phyloP scores from a whole-genome alignment of 1,140 invertebrate genomes.

The Drosophila grimshawi region DNA sequence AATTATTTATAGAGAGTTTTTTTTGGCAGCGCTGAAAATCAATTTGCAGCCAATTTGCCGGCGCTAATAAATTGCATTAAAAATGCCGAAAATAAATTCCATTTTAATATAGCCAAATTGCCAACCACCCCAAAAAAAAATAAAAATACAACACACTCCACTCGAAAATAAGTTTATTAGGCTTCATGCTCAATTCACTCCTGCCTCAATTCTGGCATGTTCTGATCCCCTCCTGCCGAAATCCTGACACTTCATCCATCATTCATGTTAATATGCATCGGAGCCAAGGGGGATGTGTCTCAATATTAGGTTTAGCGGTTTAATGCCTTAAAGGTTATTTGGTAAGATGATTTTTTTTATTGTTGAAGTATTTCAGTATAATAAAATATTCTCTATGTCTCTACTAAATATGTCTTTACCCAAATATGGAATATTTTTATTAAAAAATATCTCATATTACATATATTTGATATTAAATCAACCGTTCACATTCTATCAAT shows the following conservation, averaged over 20 bases:
- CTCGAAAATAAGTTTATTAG: constrained; percentile 2
- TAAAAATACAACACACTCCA: not conserved
- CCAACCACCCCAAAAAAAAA: not conserved
- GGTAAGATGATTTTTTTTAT: not conserved
- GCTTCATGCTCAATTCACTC: not conserved
- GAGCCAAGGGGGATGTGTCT: not conserved
- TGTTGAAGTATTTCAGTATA: no score
- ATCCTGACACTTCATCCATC: constrained; percentile 20
- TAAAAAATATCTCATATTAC: no score
- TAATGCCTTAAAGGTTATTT: constrained; percentile 4
- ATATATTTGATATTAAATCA: no score
- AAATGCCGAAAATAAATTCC: constrained; percentile 68
- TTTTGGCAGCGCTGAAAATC: constrained; percentile 47
- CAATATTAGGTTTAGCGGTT: constrained; percentile 13
- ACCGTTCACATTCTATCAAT: no score
- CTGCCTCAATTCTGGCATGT: not conserved
- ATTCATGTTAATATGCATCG: not conserved
- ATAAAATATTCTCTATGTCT: not conserved
- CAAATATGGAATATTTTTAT: no score
- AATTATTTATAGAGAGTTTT: constrained; percentile 1
- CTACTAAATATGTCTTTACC: not conserved
- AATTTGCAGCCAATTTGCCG: constrained; percentile 74
- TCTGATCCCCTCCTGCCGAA: constrained; percentile 1
- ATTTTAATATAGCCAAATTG: constrained; percentile 43
- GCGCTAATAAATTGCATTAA: constrained; percentile 80